A percentile compares a stretch with the other conserved stretches of the same genome.
Conservation (phyloP, 2,888 invertebrate species). For the Ernsta delagoae region DNA sequence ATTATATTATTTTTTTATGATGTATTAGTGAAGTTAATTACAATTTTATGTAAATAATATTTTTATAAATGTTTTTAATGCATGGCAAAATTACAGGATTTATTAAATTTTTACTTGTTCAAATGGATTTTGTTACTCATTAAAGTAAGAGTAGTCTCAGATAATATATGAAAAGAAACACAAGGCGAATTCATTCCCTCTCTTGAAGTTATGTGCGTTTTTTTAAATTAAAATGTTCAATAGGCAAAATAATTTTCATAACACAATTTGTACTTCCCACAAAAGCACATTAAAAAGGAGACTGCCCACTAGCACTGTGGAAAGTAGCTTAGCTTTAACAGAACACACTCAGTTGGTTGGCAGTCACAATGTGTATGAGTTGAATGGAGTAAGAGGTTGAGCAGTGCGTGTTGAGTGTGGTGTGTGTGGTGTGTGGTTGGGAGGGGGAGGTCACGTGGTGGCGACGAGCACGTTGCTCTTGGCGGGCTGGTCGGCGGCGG, state of each 20-base stretch:
- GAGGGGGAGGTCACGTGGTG: constrained; percentile 55
- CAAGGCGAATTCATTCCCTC: too few relatives aligned
- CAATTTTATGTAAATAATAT: not conserved
- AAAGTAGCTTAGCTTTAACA: not conserved
- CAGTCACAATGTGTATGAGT: not conserved
- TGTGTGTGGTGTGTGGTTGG: not conserved
- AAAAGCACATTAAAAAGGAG: not conserved
- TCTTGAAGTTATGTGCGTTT: too few relatives aligned
- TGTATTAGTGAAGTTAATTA: not conserved
- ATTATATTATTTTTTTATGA: not conserved
- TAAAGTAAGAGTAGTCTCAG: too few relatives aligned
- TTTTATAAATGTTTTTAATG: not conserved
- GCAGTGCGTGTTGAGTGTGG: not conserved
- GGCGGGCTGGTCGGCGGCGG: constrained; percentile 49
- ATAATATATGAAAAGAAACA: too few relatives aligned
- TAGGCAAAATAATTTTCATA: not conserved
- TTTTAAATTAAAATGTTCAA: too few relatives aligned
- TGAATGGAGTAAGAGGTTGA: not conserved
- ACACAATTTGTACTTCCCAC: not conserved
- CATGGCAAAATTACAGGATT: not conserved
- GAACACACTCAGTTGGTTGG: not conserved
- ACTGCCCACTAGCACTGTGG: not conserved
- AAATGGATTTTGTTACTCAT: not conserved
- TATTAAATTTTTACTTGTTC: not conserved
- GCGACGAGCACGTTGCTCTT: constrained; percentile 85